These are phyloP conservation scores for Corvus hawaiiensis DNA, from an alignment of 2,113 vertebrate species.

Conservation along the genomic window DNA sequence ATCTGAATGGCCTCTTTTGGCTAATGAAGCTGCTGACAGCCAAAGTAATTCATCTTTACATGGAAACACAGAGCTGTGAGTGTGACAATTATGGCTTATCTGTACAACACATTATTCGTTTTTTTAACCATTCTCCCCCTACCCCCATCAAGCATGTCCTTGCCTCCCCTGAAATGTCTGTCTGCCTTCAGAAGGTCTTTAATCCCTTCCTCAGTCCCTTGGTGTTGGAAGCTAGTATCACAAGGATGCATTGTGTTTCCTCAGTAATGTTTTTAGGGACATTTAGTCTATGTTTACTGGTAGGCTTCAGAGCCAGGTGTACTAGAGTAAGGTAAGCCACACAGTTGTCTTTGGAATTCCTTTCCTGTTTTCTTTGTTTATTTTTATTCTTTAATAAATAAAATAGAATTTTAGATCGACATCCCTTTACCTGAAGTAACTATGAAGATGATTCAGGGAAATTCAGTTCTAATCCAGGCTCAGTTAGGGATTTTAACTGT, in stretches of 20 bases:
- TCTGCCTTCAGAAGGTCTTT: not conserved
- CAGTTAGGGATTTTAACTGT: slow-evolving; percentile 1
- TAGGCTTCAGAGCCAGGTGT: not conserved
- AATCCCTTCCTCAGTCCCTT: not conserved
- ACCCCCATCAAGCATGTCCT: not conserved
- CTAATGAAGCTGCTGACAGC: slow-evolving; percentile 34
- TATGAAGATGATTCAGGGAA: slow-evolving; percentile 20
- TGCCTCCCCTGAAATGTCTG: not conserved
- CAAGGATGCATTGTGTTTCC: not conserved
- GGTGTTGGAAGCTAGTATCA: not conserved
- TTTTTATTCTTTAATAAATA: not conserved
- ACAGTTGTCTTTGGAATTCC: not conserved
- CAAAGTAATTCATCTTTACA: not conserved
- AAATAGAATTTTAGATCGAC: not conserved
- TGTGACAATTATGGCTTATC: not conserved
- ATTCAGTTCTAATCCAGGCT: slow-evolving; percentile 2
- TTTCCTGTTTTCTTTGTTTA: not conserved
- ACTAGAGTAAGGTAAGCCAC: not conserved
- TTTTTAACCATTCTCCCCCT: not conserved
- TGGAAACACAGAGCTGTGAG: not conserved
- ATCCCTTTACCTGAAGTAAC: not conserved
- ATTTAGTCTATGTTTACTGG: not conserved
- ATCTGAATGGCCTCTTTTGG: not conserved
- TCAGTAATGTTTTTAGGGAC: not conserved
- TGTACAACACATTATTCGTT: not conserved